A percentile compares a stretch with the other conserved stretches of the same genome.
phyloP scores from a whole-genome alignment of 2,888 invertebrate genomes.

The Lycaena phlaeas region DNA sequence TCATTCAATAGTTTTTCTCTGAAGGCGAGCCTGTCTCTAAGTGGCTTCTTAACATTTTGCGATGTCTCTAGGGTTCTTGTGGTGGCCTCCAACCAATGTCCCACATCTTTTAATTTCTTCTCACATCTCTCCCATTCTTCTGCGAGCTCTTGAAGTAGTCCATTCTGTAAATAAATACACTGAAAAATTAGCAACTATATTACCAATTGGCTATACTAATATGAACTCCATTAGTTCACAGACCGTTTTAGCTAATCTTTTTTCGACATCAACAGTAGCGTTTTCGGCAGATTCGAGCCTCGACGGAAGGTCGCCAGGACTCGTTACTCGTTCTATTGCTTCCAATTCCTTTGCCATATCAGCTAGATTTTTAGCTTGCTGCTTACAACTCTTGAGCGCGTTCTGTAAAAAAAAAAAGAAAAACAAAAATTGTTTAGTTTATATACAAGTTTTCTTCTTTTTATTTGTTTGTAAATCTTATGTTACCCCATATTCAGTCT shows the following conservation, averaged over 20 bases:
- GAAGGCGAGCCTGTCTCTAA: slow-evolving; percentile 88
- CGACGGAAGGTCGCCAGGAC: slow-evolving; percentile 87
- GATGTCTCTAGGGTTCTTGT: slow-evolving; percentile 82
- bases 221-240: slow-evolving; percentile 26
- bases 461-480: background rate
- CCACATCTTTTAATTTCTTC: slow-evolving; percentile 91
- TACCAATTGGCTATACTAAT: slow-evolving; percentile 8
- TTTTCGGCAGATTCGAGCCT: slow-evolving; percentile 91
- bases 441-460: no score
- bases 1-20: slow-evolving; percentile 91
- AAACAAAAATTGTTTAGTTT: slow-evolving; percentile 4
- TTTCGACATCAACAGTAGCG: slow-evolving; percentile 88
- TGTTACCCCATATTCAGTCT: slow-evolving; percentile 87
- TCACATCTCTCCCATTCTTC: slow-evolving; percentile 98
- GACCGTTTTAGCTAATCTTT: slow-evolving; percentile 88
- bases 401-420: slow-evolving; percentile 68
- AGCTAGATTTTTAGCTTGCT: slow-evolving; percentile 87
- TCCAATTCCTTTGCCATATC: slow-evolving; percentile 95
- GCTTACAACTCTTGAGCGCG: slow-evolving; percentile 91
- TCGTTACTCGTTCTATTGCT: slow-evolving; percentile 86
- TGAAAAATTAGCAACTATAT: background rate
- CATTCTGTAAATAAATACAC: slow-evolving; percentile 78
- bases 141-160: slow-evolving; percentile 89
- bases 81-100: slow-evolving; percentile 91
- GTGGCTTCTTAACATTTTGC: slow-evolving; percentile 88